Conservation (phyloP, 2,113 vertebrate species). For the Candoia aspera region DNA sequence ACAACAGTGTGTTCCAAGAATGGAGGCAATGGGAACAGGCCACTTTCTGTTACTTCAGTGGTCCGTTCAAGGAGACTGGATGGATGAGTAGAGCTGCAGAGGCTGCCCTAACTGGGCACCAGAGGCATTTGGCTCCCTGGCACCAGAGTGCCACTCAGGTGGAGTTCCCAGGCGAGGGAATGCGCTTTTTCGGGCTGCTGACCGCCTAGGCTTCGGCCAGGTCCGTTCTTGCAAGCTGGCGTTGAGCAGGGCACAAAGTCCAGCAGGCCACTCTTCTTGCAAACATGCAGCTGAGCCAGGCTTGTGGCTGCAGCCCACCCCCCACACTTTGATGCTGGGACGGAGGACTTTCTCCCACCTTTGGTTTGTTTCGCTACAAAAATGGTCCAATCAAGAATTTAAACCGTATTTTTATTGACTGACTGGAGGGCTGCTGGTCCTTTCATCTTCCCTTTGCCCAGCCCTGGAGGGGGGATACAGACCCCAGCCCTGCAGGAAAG, state of each 20-base stretch:
- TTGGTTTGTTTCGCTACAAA: background rate
- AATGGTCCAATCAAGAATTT: accelerated
- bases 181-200: background rate
- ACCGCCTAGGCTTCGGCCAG: too few relatives aligned
- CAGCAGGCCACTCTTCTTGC: background rate
- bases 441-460: background rate
- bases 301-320: background rate
- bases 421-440: background rate
- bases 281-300: background rate
- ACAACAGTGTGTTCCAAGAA: background rate
- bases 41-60: background rate
- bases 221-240: background rate
- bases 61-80: background rate
- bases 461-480: too few relatives aligned
- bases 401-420: background rate
- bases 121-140: background rate
- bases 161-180: background rate
- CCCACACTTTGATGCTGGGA: background rate
- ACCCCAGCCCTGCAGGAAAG: background rate
- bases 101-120: background rate
- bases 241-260: background rate
- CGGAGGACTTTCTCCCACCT: background rate
- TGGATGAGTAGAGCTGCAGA: background rate
- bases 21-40: background rate
- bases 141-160: background rate